A percentile compares a stretch with the other conserved stretches of the same genome.
phyloP scores from a whole-genome alignment of 2,113 vertebrate genomes.

The Equus quagga region DNA sequence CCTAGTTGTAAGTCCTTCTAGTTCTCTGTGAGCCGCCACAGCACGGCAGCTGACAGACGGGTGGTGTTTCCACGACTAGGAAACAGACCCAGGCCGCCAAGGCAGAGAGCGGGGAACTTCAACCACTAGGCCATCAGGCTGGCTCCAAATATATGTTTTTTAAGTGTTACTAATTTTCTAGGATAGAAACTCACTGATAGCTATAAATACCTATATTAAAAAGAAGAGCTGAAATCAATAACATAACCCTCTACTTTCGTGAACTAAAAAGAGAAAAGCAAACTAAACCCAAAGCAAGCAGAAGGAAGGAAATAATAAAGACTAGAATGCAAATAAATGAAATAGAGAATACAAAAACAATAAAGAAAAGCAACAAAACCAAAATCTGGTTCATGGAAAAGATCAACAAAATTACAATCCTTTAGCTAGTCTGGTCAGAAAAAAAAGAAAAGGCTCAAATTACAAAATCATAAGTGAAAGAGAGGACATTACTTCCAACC shows the following conservation, averaged over 20 bases:
- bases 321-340: neutral
- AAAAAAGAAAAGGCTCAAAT: neutral
- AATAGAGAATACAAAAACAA: neutral
- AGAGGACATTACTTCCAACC: neutral
- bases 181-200: neutral
- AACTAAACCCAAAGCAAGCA: neutral
- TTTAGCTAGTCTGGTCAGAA: neutral
- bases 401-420: neutral
- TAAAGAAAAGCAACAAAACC: neutral
- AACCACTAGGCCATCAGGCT: too few species aligned
- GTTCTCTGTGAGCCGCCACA: too few species aligned
- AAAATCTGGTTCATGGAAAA: neutral
- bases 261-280: neutral
- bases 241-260: neutral
- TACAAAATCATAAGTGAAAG: neutral
- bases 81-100: too few species aligned
- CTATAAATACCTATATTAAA: neutral
- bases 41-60: too few species aligned
- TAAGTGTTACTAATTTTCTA: neutral
- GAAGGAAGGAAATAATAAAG: neutral
- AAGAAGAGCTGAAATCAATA: neutral
- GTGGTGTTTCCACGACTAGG: too few species aligned
- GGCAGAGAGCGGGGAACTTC: too few species aligned
- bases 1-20: too few species aligned
- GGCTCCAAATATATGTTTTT: neutral